phyloP scores from a whole-genome alignment of 2,888 invertebrate genomes.

The Epirrhoe tristata region DNA sequence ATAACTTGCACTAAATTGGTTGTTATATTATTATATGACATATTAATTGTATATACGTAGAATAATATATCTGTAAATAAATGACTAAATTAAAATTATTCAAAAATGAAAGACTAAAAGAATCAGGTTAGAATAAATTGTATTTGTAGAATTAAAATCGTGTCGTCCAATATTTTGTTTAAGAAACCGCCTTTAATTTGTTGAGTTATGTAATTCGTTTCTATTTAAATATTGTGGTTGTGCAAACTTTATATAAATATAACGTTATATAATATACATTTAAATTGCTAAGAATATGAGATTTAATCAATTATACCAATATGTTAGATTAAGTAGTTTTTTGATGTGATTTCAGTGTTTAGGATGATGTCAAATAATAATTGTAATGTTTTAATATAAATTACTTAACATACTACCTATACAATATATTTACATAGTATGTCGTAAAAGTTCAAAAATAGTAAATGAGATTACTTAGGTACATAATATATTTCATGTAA shows the following conservation, averaged over 20 bases:
- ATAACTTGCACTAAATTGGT: not conserved
- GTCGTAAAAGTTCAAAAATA: constrained; percentile 10
- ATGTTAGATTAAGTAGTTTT: not conserved
- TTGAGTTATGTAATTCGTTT: constrained; percentile 13
- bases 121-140: not conserved
- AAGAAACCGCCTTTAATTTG: constrained; percentile 43
- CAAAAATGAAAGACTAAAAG: constrained; percentile 11
- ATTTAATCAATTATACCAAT: constrained; percentile 9
- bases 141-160: constrained; percentile 1
- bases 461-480: constrained; percentile 7
- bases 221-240: constrained; percentile 22
- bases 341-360: constrained; percentile 4
- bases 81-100: not conserved
- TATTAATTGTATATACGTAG: not conserved
- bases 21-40: not conserved
- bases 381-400: not conserved
- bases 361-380: not conserved
- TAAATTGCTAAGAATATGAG: constrained; percentile 11
- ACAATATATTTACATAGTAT: not conserved
- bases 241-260: constrained; percentile 2
- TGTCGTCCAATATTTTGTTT: constrained; percentile 22
- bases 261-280: constrained; percentile 5
- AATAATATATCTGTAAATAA: not conserved
- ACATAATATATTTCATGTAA: not conserved
- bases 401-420: not conserved